These are phyloP conservation scores for Nannospalax galili DNA, from an alignment of 2,113 vertebrate species.

Conservation along the genomic window DNA sequence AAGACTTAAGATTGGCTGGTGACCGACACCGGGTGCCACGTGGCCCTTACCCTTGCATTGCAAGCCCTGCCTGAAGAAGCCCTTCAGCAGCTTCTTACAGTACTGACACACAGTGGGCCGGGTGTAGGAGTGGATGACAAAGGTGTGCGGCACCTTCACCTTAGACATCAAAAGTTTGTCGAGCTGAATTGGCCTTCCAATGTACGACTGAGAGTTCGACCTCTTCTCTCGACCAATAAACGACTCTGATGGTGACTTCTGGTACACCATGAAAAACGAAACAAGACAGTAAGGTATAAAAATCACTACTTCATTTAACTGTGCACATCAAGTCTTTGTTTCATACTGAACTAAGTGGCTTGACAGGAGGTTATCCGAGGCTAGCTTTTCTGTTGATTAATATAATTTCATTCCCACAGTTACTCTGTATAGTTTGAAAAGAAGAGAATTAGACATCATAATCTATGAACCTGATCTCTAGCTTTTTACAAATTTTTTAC, in stretches of 20 bases:
- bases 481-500: neutral
- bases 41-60: constrained; percentile 89
- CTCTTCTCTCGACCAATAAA: constrained; percentile 93
- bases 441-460: neutral
- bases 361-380: neutral
- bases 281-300: neutral
- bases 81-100: constrained; percentile 96
- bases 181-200: constrained; percentile 95
- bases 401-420: neutral
- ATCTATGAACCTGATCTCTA: constrained; percentile 12
- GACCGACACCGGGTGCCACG: neutral
- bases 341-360: neutral
- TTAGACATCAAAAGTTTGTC: constrained; percentile 97
- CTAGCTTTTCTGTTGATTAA: neutral
- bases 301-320: neutral
- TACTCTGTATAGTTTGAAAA: neutral
- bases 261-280: constrained; percentile 81
- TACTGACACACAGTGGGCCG: constrained; percentile 97
- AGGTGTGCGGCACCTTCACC: constrained; percentile 98
- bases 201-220: constrained; percentile 95
- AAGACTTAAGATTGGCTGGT: neutral
- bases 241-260: constrained; percentile 93
- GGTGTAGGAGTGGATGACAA: constrained; percentile 98
- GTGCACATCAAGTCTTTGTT: neutral
- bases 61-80: constrained; percentile 90